Conservation (phyloP, 2,888 invertebrate genomes). For the Clostera curtula region DNA sequence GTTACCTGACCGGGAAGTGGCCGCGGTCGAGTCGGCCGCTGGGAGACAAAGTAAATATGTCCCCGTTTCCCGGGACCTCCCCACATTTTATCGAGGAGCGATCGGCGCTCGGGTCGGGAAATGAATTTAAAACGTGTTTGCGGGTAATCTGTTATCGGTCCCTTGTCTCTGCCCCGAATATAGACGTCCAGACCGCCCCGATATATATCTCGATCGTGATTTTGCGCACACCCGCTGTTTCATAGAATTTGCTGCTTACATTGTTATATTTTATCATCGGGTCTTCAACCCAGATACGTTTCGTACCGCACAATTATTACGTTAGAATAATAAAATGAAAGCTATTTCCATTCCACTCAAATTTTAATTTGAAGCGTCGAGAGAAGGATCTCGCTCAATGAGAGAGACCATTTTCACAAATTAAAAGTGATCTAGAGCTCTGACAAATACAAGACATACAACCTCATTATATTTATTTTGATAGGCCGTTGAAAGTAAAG, state of each 20-base stretch:
- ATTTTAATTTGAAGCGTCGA: slow-evolving; percentile 9
- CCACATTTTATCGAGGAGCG: slow-evolving; percentile 74
- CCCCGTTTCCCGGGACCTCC: slow-evolving; percentile 65
- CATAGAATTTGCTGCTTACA: slow-evolving; percentile 10
- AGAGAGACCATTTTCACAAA: slow-evolving; percentile 23
- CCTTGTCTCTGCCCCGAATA: slow-evolving; percentile 70
- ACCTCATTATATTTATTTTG: slow-evolving; percentile 25
- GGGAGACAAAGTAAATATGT: slow-evolving; percentile 74
- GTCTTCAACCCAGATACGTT: slow-evolving; percentile 6
- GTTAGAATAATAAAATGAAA: slow-evolving; percentile 10
- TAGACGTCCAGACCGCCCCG: slow-evolving; percentile 59
- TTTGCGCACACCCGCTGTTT: slow-evolving; percentile 34
- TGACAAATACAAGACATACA: slow-evolving; percentile 23
- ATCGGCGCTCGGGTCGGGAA: slow-evolving; percentile 73
- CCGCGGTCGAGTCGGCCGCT: slow-evolving; percentile 50
- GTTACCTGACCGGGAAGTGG: slow-evolving; percentile 71
- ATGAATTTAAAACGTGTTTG: slow-evolving; percentile 76
- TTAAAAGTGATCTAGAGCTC: slow-evolving; percentile 24
- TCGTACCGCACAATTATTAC: slow-evolving; percentile 9
- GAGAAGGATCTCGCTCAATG: slow-evolving; percentile 14
- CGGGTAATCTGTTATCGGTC: slow-evolving; percentile 76
- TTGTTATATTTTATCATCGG: slow-evolving; percentile 11
- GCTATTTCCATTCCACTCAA: slow-evolving; percentile 12
- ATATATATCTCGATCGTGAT: slow-evolving; percentile 57
- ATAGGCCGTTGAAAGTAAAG: slow-evolving; percentile 20